These are phyloP conservation scores for Onychomys leucogaster DNA, from an alignment of 2,797 vertebrate genomes.

Conservation along the genomic window DNA sequence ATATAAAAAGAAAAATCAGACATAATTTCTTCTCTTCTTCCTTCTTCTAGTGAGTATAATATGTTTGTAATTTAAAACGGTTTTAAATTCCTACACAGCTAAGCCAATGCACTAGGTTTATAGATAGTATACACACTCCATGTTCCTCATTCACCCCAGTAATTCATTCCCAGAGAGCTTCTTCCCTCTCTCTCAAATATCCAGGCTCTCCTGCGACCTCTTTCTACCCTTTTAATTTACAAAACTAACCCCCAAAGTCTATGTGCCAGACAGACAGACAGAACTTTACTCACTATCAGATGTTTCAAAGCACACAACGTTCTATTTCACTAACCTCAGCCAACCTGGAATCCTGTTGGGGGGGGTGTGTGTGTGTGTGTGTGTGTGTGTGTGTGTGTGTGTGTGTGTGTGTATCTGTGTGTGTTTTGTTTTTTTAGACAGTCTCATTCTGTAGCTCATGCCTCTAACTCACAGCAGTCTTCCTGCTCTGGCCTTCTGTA, in stretches of 20 bases:
- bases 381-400: no score
- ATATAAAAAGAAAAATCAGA: not conserved
- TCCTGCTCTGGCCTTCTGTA: no score
- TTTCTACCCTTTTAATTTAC: not conserved
- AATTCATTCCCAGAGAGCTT: not conserved
- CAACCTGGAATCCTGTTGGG: rapidly evolving
- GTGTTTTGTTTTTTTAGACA: not conserved
- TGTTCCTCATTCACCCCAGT: not conserved
- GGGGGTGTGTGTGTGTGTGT: not conserved
- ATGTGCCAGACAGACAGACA: not conserved
- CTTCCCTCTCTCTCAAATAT: not conserved
- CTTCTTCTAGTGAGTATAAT: not conserved
- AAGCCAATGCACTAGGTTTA: not conserved
- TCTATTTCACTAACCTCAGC: not conserved
- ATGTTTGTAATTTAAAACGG: not conserved
- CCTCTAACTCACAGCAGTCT: not conserved
- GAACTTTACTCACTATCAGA: not conserved
- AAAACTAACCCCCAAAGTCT: not conserved
- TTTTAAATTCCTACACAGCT: not conserved
- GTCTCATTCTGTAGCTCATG: not conserved
- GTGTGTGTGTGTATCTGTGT: not conserved
- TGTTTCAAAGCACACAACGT: not conserved
- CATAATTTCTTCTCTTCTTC: not conserved
- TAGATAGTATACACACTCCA: not conserved
- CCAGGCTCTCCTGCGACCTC: not conserved